phyloP scores from a whole-genome alignment of 1,140 invertebrate species.

The Drosophila kohkoa region DNA sequence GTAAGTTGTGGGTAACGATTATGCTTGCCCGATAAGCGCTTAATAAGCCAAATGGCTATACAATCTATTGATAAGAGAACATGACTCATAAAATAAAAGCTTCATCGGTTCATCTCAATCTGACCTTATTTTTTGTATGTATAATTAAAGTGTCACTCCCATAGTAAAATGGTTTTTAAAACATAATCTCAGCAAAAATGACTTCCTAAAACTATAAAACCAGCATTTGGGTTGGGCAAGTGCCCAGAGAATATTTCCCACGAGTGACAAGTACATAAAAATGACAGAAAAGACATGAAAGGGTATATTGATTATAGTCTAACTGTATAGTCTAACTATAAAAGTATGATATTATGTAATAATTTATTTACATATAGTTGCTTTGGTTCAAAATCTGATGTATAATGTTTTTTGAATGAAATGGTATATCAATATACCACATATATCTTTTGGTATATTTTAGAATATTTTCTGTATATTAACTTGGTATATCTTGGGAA shows the following conservation, averaged over 20 bases:
- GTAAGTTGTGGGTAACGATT: neutral
- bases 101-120: neutral
- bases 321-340: too few relatives aligned
- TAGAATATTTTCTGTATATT: too few relatives aligned
- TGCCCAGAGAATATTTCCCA: neutral
- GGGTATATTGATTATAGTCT: neutral
- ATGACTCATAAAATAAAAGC: neutral
- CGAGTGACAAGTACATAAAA: neutral
- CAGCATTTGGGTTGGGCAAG: constrained; percentile 18
- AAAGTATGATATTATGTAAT: too few relatives aligned
- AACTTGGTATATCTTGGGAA: too few relatives aligned
- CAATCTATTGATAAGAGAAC: constrained; percentile 3
- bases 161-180: constrained; percentile 15
- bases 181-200: constrained; percentile 53
- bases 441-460: too few relatives aligned
- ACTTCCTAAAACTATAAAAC: constrained; percentile 49
- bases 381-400: too few relatives aligned
- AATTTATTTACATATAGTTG: too few relatives aligned
- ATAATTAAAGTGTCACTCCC: neutral
- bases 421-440: too few relatives aligned
- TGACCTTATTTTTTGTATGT: neutral
- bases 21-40: constrained; percentile 2
- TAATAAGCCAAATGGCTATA: neutral
- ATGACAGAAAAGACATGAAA: neutral
- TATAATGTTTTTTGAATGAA: too few relatives aligned